Evolutionary conservation across 2,113 vertebrate genomes (phyloP).

Genomic region (Phyllostomus hastatus): DNA sequence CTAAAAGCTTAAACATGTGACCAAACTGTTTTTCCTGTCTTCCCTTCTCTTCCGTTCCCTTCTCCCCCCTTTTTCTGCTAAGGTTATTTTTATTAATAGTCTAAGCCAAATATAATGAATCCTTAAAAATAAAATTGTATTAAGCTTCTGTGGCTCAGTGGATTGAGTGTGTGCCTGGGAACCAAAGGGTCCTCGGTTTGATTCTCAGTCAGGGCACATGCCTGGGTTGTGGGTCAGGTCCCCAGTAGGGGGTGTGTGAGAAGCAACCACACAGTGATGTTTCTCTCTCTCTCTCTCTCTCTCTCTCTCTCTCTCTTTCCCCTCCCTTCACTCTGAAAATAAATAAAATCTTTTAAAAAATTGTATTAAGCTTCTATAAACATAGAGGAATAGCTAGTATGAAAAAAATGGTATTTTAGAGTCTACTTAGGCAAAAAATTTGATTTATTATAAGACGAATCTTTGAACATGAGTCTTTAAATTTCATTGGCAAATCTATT

Average conservation of each 20-base stretch:
- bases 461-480: not conserved
- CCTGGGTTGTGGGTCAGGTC: no score
- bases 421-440: not conserved
- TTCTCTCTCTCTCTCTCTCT: no score
- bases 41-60: not conserved
- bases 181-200: no score
- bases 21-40: not conserved
- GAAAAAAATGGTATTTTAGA: not conserved
- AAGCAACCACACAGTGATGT: no score
- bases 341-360: not conserved
- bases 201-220: no score
- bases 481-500: not conserved
- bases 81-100: not conserved
- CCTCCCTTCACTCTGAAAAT: no score
- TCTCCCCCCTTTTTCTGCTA: not conserved
- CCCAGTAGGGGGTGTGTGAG: no score
- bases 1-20: not conserved
- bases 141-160: not conserved
- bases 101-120: not conserved
- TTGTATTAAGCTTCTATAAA: not conserved
- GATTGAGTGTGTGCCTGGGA: no score
- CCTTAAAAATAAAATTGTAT: not conserved
- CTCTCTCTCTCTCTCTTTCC: no score
- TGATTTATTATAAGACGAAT: not conserved
- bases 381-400: not conserved